These are phyloP conservation scores for Orientallactaga bullata DNA, from an alignment of 2,113 vertebrate genomes.

Conservation along the genomic window DNA sequence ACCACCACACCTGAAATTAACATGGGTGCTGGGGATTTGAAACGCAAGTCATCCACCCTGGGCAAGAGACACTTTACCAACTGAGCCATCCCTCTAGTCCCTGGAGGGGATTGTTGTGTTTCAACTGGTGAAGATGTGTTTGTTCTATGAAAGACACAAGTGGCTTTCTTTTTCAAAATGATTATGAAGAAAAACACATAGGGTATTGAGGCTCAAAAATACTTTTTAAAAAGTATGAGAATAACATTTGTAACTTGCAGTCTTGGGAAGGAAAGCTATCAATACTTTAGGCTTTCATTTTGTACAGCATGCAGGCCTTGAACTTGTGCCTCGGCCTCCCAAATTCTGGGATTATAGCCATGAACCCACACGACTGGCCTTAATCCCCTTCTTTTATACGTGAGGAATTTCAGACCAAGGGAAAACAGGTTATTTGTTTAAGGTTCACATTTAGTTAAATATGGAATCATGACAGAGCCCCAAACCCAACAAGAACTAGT, in stretches of 20 bases:
- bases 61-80: too few relatives aligned
- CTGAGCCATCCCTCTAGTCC: too few relatives aligned
- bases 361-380: too few relatives aligned
- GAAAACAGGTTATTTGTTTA: not conserved
- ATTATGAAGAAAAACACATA: too few relatives aligned
- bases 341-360: not conserved
- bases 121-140: not conserved
- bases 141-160: not conserved
- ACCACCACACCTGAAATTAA: too few relatives aligned
- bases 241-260: not conserved
- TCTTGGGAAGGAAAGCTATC: not conserved
- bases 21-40: too few relatives aligned
- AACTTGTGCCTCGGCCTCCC: not conserved
- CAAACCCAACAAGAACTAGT: not conserved
- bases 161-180: not conserved
- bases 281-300: not conserved
- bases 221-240: not conserved
- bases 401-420: not conserved
- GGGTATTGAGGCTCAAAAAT: conserved; percentile 16
- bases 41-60: too few relatives aligned
- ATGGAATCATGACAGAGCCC: not conserved
- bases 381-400: not conserved
- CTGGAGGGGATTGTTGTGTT: not conserved
- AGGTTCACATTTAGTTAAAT: not conserved
- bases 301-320: not conserved